Evolutionary conservation across 2,888 invertebrate species (phyloP).

Genomic region (Stenurella melanura): DNA sequence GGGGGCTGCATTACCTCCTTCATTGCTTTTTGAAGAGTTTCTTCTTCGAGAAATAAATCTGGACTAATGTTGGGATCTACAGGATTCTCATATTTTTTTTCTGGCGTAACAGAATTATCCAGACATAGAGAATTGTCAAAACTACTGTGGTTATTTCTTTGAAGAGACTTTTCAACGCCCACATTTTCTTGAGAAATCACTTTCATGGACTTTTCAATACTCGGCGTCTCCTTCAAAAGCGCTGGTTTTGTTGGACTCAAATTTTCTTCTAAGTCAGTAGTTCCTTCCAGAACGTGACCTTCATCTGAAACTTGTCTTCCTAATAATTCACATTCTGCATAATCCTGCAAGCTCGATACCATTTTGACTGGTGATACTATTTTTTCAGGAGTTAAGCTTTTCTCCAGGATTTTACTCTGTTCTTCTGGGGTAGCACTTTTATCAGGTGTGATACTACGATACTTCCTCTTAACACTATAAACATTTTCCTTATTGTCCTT

Average conservation of each 20-base stretch:
- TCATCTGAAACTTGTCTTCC: not conserved
- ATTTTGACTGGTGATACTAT: not conserved
- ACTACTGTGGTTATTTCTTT: not conserved
- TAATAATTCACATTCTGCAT: not conserved
- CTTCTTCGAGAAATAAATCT: conserved; percentile 81
- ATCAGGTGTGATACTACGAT: conserved; percentile 52
- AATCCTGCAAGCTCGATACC: not conserved
- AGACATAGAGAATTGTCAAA: not conserved
- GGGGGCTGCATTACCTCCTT: conserved; percentile 26
- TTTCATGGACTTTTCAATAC: not conserved
- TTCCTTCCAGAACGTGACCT: not conserved
- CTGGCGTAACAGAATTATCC: conserved; percentile 58
- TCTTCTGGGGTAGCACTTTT: conserved; percentile 25
- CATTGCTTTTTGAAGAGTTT: conserved; percentile 30
- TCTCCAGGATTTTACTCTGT: not conserved
- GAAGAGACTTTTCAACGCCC: not conserved
- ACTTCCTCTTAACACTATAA: conserved; percentile 57
- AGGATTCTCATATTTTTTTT: conserved; percentile 61
- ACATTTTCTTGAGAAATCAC: not conserved
- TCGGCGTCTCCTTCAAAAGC: not conserved
- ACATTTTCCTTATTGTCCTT: conserved; percentile 59
- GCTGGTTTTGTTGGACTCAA: not conserved
- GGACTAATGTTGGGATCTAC: conserved; percentile 71
- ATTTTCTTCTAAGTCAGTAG: not conserved
- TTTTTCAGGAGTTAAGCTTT: not conserved